Conservation (phyloP, 2,888 invertebrate genomes). For the Scaptomyza tumidula region DNA sequence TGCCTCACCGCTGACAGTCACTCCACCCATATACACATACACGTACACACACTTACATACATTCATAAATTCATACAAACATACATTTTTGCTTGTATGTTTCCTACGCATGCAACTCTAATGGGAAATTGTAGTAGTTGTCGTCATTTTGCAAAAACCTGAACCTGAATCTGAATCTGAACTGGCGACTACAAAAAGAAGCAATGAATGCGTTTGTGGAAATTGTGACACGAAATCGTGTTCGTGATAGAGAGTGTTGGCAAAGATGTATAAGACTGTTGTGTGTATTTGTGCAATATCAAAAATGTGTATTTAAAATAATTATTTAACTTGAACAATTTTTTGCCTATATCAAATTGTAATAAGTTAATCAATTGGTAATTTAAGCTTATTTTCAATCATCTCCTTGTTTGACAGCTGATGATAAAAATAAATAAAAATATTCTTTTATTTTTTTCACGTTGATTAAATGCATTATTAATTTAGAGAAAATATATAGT, state of each 20-base stretch:
- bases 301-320: too few species aligned
- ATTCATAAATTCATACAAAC: background rate
- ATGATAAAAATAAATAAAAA: background rate
- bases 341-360: too few species aligned
- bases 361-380: too few species aligned
- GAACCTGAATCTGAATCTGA: conserved; percentile 52
- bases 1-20: conserved; percentile 40
- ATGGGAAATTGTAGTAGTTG: conserved; percentile 51
- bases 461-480: too few species aligned
- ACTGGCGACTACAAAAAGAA: conserved; percentile 5
- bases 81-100: conserved; percentile 9
- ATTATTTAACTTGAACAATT: too few species aligned
- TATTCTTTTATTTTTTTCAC: too few species aligned
- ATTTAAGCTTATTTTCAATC: too few species aligned
- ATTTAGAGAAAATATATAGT: background rate
- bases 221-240: conserved; percentile 37
- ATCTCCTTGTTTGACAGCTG: too few species aligned
- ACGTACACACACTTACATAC: conserved; percentile 1
- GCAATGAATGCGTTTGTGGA: conserved; percentile 29
- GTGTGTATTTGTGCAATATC: too few species aligned
- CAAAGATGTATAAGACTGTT: background rate
- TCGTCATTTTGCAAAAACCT: conserved; percentile 63
- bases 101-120: conserved; percentile 71
- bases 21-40: conserved; percentile 20
- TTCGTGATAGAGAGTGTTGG: background rate